A percentile compares a stretch with the other conserved stretches of the same genome.
phyloP scores from a whole-genome alignment of 2,797 vertebrate species.

The Danio albolineatus region DNA sequence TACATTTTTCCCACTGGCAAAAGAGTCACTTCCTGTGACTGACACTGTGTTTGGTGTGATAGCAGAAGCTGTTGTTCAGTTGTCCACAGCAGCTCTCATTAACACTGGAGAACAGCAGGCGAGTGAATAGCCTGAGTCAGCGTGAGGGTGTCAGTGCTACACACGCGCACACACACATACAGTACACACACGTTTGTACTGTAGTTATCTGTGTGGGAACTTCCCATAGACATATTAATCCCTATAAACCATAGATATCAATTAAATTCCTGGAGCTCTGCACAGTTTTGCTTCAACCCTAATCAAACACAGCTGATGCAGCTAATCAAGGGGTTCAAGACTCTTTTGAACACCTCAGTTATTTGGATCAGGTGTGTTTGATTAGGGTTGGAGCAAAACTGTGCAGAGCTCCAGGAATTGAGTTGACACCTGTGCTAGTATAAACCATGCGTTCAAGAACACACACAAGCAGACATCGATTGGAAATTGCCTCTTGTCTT shows the following conservation, averaged over 20 bases:
- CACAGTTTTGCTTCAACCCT: too few species aligned
- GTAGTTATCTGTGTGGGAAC: too few species aligned
- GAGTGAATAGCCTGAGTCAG: constrained; percentile 46
- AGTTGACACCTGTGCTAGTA: too few species aligned
- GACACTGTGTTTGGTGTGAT: constrained; percentile 40
- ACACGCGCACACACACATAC: constrained; percentile 6
- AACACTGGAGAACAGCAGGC: constrained; percentile 35
- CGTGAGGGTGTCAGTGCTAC: constrained; percentile 20
- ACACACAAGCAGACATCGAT: constrained; percentile 37
- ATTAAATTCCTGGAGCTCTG: too few species aligned
- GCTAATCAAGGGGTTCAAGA: too few species aligned
- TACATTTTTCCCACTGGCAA: constrained; percentile 30
- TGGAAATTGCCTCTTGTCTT: constrained; percentile 64
- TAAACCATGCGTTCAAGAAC: neutral
- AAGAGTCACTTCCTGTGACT: constrained; percentile 49
- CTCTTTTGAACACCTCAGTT: too few species aligned
- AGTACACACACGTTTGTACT: neutral
- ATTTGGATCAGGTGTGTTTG: too few species aligned
- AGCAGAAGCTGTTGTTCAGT: constrained; percentile 47
- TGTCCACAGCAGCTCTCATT: constrained; percentile 51
- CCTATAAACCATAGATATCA: too few species aligned
- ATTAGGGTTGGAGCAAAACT: too few species aligned
- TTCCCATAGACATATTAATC: too few species aligned
- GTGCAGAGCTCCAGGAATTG: too few species aligned
- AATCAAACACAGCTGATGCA: too few species aligned